Evolutionary conservation across 2,113 vertebrate genomes (phyloP), one percentile per base, ranked within the genome.

Genomic region (Gallinago paraguaiae): DNA sequence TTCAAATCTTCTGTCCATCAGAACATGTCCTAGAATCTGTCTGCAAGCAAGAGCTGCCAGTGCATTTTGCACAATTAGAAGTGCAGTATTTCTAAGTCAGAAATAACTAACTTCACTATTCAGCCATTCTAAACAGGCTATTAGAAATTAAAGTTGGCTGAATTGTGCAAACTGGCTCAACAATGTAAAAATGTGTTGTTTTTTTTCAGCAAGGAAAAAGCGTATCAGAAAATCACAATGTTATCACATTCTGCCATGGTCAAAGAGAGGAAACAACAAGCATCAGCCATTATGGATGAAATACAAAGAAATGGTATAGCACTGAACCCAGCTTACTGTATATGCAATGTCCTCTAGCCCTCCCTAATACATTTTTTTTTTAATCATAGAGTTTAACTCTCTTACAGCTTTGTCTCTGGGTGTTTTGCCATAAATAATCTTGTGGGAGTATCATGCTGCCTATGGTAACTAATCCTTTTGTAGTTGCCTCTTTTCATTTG

Each of bases 281-380:
- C 99, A 28, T 98, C 98, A 56, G 99, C 98, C 93, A 99, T 99
- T 98, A 98, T 99, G 97, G 98, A 98, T 97, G 99, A 99, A 97
- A 97, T 99, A 97, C 98, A 98, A 59, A 98, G 97, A 95, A 97
- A 97, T 94, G 98, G 99, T 98, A 99, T 96, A 98, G 97, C 91
- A 82, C 91, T 95, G 91, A 93, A 79, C 65, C 27, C 74, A 82
- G 75, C 37, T 51, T 88, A 76, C 51, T 95, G 67, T 90, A 78
- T 77, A 72, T 83, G 82, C 92, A 82, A 76, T 60, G 37, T 92
- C 74, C 74, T 79, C 48, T 46, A 91, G 76, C 57, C 45, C 77
- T 87, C 83, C 57, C 80, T 95, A 93, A 86, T 56, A 43, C 51
- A 78, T 67, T 87, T 93, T 93, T 96, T 93, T 48, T 53, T 53